Percentiles rank a stretch among this genome's conserved stretches.
Conservation (phyloP, 1,140 invertebrate genomes). For the Pinna nobilis region DNA sequence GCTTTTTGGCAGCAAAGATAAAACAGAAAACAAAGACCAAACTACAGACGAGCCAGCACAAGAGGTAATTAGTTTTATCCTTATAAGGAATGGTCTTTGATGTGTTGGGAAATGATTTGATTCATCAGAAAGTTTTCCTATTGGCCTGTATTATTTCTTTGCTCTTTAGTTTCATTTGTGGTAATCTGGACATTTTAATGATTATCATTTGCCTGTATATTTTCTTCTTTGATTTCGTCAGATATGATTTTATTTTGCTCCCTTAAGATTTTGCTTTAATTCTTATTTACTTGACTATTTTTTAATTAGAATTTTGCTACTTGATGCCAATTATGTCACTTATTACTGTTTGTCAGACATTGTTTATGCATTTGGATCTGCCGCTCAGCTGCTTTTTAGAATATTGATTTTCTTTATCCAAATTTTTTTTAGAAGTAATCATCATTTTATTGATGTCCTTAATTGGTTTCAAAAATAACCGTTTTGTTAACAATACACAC, state of each 20-base stretch:
- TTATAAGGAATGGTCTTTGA: not conserved
- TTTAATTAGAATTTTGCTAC: no score
- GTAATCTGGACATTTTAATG: not conserved
- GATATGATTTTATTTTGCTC: not conserved
- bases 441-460: no score
- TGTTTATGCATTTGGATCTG: no score
- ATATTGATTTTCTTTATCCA: no score
- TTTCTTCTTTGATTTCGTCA: not conserved
- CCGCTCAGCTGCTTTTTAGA: no score
- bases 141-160: not conserved
- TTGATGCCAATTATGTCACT: no score
- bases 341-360: no score
- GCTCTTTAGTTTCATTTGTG: not conserved
- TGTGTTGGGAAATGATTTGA: not conserved
- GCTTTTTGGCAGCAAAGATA: slow-evolving; percentile 81
- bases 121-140: not conserved
- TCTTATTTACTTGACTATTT: no score
- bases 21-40: slow-evolving; percentile 33
- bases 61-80: slow-evolving; percentile 43
- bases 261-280: no score
- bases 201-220: not conserved
- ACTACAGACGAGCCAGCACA: slow-evolving; percentile 36
- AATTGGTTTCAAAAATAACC: no score
- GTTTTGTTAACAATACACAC: no score
- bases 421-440: no score